Evolutionary conservation across 2,113 vertebrate genomes (phyloP), one percentile per base, ranked within the genome.

Genomic region (Progne subis): DNA sequence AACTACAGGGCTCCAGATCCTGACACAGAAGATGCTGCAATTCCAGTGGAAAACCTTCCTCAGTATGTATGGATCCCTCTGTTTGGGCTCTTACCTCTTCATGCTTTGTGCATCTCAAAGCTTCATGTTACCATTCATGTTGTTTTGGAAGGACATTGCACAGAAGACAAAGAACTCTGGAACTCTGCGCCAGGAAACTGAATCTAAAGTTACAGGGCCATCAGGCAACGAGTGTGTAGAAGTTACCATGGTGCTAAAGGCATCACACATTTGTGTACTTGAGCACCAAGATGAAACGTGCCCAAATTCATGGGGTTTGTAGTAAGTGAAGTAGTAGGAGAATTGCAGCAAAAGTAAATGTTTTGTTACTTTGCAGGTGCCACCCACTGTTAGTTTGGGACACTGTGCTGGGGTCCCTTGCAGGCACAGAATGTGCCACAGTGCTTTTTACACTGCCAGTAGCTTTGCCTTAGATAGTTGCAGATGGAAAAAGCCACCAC

Each of bases 11-110:
- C 98, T 88, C 99, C 99, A 63, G 98, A 98, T 72, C 98, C 98
- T 37, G 96, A 98, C 71, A 95, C 97, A 49, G 75, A 96, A 68
- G 99, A 99, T 26, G 98, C 98, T 2, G 32, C 89, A 10, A 99
- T 99, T 96, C 98, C 99, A 70, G 98, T 98, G 71, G 98, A 99
- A 91, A 86, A 98, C 47, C 98, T 99, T 83, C 99, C 99, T 84
- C 98, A 99, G 99, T 99, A 92, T 4, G 98, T 97, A 67, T 11
- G 16, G 23, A 46, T 23, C 0, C 1, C 47, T 79, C 28, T 20
- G 32, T 24, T 24, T 74, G 55, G 37, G 67, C 44, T 67, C 9
- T 60, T 81, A 34, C 8, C 9, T 74, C 52, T 76, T 86, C 15
- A 2, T 7, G 12, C 31, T 67, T 70, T 24, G 26, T 49, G 17